These are phyloP conservation scores for Microcebus tavaratra DNA, from an alignment of 2,113 vertebrate genomes.

Conservation along the genomic window DNA sequence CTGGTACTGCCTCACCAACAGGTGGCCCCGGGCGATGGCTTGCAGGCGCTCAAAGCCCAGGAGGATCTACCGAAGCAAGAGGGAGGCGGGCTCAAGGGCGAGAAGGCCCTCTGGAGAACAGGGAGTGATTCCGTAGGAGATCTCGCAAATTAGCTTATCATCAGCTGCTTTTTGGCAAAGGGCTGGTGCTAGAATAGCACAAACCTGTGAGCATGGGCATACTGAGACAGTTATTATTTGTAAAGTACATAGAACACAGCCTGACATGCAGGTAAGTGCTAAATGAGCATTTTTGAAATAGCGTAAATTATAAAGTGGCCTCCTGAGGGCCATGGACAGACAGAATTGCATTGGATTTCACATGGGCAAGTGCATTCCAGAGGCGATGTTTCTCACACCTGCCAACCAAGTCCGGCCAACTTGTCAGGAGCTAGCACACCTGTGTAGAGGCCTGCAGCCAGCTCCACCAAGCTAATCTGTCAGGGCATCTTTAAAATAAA, in stretches of 20 bases:
- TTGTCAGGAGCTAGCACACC: neutral
- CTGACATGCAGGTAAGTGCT: neutral
- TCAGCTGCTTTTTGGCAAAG: neutral
- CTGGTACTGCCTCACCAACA: conserved; percentile 86
- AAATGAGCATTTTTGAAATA: neutral
- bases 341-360: neutral
- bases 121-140: neutral
- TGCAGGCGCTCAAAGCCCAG: conserved; percentile 94
- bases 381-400: neutral
- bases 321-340: neutral
- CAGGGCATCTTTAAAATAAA: neutral
- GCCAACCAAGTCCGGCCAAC: neutral
- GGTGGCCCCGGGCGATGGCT: conserved; percentile 87
- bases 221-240: neutral
- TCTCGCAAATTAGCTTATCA: neutral
- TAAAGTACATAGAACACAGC: neutral
- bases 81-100: neutral
- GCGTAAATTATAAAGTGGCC: neutral
- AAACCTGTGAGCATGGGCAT: fast-evolving
- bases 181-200: neutral
- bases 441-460: neutral
- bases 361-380: neutral
- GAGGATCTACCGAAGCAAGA: conserved; percentile 84
- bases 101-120: neutral
- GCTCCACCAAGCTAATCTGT: neutral